Evolutionary conservation across 2,888 invertebrate species (phyloP).

Genomic region (Acanthopleura granulata): DNA sequence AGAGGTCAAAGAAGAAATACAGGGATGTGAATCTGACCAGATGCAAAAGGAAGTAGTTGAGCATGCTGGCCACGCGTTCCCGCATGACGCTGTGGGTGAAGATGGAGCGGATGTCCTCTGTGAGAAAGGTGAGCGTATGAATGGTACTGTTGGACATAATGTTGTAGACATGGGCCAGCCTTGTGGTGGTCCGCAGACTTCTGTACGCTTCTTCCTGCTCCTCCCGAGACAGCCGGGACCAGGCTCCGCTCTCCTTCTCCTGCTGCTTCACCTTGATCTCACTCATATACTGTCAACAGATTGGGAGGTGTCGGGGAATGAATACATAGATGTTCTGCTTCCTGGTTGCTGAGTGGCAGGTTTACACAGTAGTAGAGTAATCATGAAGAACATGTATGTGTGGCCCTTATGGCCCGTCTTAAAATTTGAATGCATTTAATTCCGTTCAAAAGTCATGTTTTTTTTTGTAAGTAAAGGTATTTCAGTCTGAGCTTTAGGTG

Average conservation of each 20-base stretch:
- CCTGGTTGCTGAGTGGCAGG: too few relatives aligned
- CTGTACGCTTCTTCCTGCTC: constrained; percentile 78
- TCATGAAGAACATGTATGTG: too few relatives aligned
- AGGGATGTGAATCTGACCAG: constrained; percentile 72
- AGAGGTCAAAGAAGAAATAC: too few relatives aligned
- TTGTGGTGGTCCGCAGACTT: constrained; percentile 77
- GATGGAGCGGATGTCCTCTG: constrained; percentile 72
- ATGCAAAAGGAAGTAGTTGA: constrained; percentile 92
- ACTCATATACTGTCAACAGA: constrained; percentile 75
- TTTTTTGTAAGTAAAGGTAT: too few relatives aligned
- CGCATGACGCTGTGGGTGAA: constrained; percentile 93
- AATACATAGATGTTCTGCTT: too few relatives aligned
- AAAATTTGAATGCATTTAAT: too few relatives aligned
- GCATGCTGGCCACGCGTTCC: constrained; percentile 93
- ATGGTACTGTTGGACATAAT: constrained; percentile 92
- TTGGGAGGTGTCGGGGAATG: too few relatives aligned
- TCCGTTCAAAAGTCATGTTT: too few relatives aligned
- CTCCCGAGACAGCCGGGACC: constrained; percentile 78
- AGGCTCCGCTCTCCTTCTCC: constrained; percentile 80
- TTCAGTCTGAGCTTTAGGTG: too few relatives aligned
- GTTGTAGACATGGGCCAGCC: constrained; percentile 90
- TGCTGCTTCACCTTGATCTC: constrained; percentile 85
- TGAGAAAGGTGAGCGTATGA: constrained; percentile 78
- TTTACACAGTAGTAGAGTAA: too few relatives aligned
- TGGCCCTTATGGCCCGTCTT: too few relatives aligned